Base-by-base conservation (phyloP, 2,888 invertebrate genomes). In the Cyclophora albipunctata region DNA sequence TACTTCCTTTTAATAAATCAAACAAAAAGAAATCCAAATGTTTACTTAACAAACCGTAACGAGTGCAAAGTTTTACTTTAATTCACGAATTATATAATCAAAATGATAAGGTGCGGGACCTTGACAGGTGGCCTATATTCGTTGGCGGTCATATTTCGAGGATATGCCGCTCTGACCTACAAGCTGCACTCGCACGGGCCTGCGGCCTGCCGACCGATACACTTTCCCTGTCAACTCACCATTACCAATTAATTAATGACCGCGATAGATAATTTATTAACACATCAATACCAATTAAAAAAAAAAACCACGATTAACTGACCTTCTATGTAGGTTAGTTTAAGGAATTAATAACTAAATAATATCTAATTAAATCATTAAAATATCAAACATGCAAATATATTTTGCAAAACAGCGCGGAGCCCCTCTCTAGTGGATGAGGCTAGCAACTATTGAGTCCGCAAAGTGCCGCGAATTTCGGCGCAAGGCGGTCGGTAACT, bases 401-500 rank as follows among this genome's bases (percentile, higher is more conserved):
- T 46, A 41, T 35, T 55, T 48, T 47, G 50, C 51, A 51, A 54
- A 51, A 41, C 45, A 50, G 50, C 35, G 42, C 57, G 69, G 43
- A 43, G 43, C 77, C 77, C 83, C 76, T 75, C 81, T 70, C 75
- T 75, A 75, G 63, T 52, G 59, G 55, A 51, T 69, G 81, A 82
- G 83, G 84, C 79, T 85, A 82, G 83, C 81, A 81, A 83, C 84
- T 79, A 71, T 73, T 72, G 67, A 77, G 77, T 76, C 74, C 80
- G 43, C 43, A 43, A 37, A 37, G 43, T 46, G 46, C 51, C 55
- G 86, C 86, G 79, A 87, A 85, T 84, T 87, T 86, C 78, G 86
- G 83, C 80, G 81, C 81, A 74, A 80, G 76, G 79, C 73, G 74
- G 78, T 75, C 76, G 76, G 79, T 76, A 86, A 81, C 78, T 87